These are phyloP conservation scores for Apistogramma diplotaenia DNA, from an alignment of 2,113 vertebrate genomes.

Conservation along the genomic window DNA sequence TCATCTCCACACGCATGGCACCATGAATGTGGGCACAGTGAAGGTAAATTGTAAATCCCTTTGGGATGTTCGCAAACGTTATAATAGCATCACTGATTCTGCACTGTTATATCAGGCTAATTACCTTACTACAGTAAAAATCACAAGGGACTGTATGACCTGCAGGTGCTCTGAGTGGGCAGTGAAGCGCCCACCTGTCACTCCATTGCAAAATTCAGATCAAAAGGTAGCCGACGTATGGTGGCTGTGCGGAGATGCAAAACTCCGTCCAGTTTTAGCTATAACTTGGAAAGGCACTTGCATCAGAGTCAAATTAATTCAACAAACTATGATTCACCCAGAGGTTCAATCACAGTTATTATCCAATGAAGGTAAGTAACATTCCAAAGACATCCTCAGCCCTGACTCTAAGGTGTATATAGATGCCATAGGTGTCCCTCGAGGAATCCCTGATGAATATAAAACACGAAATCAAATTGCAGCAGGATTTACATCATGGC, in stretches of 20 bases:
- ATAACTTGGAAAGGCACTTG: background rate
- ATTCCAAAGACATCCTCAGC: too few relatives aligned
- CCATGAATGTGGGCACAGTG: too few relatives aligned
- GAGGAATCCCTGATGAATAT: too few relatives aligned
- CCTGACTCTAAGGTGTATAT: too few relatives aligned
- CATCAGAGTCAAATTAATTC: background rate
- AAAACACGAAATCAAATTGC: too few relatives aligned
- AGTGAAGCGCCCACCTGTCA: background rate
- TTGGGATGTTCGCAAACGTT: too few relatives aligned
- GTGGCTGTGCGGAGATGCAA: background rate
- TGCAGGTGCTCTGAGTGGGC: background rate
- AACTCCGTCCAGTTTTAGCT: background rate
- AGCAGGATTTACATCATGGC: too few relatives aligned
- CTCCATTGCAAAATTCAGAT: background rate
- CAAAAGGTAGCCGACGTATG: background rate
- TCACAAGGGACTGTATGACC: background rate
- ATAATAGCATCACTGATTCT: too few relatives aligned
- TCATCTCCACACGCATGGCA: too few relatives aligned
- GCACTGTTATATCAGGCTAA: background rate
- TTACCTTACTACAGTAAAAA: background rate
- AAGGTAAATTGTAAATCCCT: too few relatives aligned
- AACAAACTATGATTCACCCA: background rate
- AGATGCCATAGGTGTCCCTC: too few relatives aligned
- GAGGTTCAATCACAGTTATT: background rate
- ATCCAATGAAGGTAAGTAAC: background rate